Conservation (phyloP, 2,797 vertebrate genomes). For the Rhinichthys osculus region DNA sequence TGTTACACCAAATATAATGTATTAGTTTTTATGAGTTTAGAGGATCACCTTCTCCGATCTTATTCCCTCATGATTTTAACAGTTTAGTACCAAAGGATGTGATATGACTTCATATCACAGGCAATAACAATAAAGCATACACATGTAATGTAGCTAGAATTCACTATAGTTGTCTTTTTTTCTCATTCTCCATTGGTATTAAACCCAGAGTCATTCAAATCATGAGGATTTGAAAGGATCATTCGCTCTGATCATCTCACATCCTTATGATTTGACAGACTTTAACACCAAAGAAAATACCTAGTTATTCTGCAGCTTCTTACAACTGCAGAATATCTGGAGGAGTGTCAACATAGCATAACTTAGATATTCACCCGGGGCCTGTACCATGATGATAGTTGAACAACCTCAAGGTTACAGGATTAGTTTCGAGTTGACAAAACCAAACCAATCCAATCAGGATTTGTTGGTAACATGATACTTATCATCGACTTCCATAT, state of each 20-base stretch:
- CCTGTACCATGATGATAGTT: no score
- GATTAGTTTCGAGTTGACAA: no score
- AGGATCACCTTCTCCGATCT: not conserved
- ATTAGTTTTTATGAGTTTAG: not conserved
- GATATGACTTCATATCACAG: not conserved
- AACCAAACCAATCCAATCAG: no score
- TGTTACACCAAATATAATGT: not conserved
- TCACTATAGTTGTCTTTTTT: not conserved
- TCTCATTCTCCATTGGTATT: not conserved
- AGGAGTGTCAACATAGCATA: not conserved
- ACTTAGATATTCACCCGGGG: not conserved
- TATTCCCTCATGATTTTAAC: not conserved
- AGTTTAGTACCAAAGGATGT: not conserved
- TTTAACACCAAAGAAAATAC: not conserved
- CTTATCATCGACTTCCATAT: no score
- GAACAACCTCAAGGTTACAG: no score
- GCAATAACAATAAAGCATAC: not conserved
- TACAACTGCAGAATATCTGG: not conserved
- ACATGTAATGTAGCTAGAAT: not conserved
- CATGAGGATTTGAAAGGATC: not conserved
- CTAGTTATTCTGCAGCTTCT: slow-evolving; percentile 1
- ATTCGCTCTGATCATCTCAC: not conserved
- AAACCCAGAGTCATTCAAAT: slow-evolving; percentile 1
- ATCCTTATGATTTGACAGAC: slow-evolving; percentile 17
- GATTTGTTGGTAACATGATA: no score